Base-by-base conservation (phyloP, 1,140 invertebrate species). In the Caenorhabditis inopinata region DNA sequence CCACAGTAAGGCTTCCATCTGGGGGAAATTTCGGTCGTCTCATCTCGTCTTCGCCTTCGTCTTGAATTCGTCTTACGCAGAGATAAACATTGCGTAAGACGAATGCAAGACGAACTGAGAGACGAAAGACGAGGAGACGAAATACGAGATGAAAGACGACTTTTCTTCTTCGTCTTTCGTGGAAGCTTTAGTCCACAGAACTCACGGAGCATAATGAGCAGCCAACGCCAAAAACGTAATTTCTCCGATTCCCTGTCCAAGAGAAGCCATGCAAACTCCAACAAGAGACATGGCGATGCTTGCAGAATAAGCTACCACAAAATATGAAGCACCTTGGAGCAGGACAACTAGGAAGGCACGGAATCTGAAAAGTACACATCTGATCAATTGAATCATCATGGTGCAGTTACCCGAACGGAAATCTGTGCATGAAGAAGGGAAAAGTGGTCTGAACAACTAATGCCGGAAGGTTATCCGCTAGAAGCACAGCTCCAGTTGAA, bases 391-490 rank as follows among this genome's bases (percentile, higher is more conserved):
- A 9, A 11, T 21, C 21, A 14, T 46, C 46, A 42, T 29, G 35
- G 51, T 68, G 82, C 83, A 76, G 23, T 53, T 46, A 82, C 78
- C 25, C 58, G 62, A 73, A 73, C 35, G 62, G 79, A 74, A 84
- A 38, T 76, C 38, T 14, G 58, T 76, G 35, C 78, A 80, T 62
- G 78, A 94, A 91, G 88, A 94, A 94, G 2, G 94, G 94, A 58
- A 92, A 92, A 3, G 92, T 89, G 1, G 93, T 85, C 89, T 95
- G 95, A 12, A 94, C 92, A 18, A 92, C 77, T 1, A 95, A 88
- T 6, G 92, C 91, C 4, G 94, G 94, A 42, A 95, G 84, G 73
- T 94, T 93, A 88, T 95, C 94, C 21, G 94, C 94, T 80, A 95
- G 86, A 73, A 95, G 89, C 85, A 95, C 94, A 2, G 93, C 88